phyloP scores from a whole-genome alignment of 2,797 vertebrate species.

The Halcyon chelicuti region DNA sequence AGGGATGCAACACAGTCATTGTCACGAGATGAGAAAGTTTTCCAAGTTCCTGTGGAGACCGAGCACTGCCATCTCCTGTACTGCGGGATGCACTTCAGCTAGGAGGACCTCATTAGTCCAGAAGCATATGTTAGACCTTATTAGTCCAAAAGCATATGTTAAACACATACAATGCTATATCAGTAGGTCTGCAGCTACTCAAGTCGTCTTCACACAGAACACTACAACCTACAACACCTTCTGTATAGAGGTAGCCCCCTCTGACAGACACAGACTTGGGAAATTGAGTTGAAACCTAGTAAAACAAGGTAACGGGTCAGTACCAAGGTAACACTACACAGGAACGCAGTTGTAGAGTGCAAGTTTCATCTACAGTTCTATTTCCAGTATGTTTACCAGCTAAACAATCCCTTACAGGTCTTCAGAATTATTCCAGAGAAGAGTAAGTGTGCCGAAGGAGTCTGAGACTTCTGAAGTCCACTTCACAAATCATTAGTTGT shows the following conservation, averaged over 20 bases:
- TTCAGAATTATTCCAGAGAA: not conserved
- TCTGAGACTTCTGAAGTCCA: not conserved
- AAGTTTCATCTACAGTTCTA: not conserved
- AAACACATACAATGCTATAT: fast-evolving
- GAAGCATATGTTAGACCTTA: not conserved
- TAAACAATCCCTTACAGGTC: not conserved
- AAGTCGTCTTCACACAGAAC: not conserved
- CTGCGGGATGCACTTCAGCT: not conserved
- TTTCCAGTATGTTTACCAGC: not conserved
- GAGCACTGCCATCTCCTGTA: not conserved
- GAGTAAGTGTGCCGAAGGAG: fast-evolving
- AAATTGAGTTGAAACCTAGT: not conserved
- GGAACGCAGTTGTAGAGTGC: fast-evolving
- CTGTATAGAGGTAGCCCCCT: not conserved
- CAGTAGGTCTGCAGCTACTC: not conserved
- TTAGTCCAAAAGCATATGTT: fast-evolving
- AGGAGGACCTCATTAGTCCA: not conserved
- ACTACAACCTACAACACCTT: not conserved
- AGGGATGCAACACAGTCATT: not conserved
- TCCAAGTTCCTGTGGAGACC: not conserved
- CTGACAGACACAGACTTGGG: not conserved
- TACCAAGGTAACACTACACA: too few species aligned
- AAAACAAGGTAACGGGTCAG: not conserved
- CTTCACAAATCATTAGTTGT: not conserved
- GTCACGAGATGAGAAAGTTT: not conserved